Percentiles rank a stretch among this genome's conserved stretches.
These are phyloP conservation scores for Muntiacus muntjak DNA, from an alignment of 2,113 vertebrate genomes.

Conservation along the genomic window DNA sequence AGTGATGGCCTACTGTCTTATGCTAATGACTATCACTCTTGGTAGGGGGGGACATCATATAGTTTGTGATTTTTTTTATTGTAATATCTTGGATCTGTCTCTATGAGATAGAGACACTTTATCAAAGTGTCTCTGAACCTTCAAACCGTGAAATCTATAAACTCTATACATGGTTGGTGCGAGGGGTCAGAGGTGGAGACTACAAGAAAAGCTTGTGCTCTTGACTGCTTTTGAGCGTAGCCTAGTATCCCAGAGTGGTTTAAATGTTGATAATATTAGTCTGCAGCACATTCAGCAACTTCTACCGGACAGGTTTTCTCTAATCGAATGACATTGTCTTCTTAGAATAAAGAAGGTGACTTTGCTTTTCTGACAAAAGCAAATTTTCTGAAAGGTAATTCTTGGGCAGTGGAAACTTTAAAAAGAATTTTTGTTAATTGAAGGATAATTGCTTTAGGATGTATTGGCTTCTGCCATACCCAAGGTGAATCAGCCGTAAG, in stretches of 20 bases:
- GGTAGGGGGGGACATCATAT: neutral
- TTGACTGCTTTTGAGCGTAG: accelerated
- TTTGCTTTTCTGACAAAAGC: neutral
- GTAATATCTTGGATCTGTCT: neutral
- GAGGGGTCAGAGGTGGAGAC: neutral
- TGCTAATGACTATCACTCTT: too few relatives aligned
- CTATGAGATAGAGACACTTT: neutral
- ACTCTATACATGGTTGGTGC: accelerated
- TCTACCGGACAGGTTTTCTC: neutral
- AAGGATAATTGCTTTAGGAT: neutral
- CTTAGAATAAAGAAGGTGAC: neutral
- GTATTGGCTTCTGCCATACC: neutral
- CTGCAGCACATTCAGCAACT: too few relatives aligned
- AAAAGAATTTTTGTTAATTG: neutral
- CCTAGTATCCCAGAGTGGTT: accelerated
- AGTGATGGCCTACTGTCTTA: neutral
- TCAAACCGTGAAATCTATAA: neutral
- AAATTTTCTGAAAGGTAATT: neutral
- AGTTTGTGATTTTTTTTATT: neutral
- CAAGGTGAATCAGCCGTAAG: neutral
- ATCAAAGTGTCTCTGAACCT: neutral
- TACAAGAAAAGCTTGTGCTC: too few relatives aligned
- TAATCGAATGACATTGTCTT: accelerated
- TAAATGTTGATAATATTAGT: too few relatives aligned
- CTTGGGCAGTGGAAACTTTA: too few relatives aligned